Evolutionary conservation across 2,113 vertebrate species (phyloP).

Genomic region (Pitta sordida): DNA sequence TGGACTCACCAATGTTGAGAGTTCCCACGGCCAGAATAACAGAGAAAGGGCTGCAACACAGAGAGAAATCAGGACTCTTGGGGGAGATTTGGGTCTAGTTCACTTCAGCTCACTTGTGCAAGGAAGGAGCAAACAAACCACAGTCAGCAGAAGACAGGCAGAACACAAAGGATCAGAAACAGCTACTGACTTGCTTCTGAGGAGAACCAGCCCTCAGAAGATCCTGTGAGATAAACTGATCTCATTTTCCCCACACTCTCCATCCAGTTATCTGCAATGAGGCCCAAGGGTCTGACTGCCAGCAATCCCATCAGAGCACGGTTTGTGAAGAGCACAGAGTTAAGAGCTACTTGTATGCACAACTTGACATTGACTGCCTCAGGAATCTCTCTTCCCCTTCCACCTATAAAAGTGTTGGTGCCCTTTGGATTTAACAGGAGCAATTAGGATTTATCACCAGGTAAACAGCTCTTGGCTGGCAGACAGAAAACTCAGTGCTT

Average conservation of each 20-base stretch:
- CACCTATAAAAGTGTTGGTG: neutral
- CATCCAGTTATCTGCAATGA: neutral
- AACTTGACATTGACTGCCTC: no score
- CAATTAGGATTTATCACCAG: neutral
- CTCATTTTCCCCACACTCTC: neutral
- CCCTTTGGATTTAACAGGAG: neutral
- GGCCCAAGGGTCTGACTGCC: fast-evolving
- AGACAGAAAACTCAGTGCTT: neutral
- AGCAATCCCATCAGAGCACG: no score
- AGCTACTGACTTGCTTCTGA: neutral
- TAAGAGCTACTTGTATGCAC: no score
- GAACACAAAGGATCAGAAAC: neutral
- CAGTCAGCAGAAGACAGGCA: neutral
- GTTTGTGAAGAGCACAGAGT: no score
- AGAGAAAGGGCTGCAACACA: constrained; percentile 82
- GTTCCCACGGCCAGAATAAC: constrained; percentile 70
- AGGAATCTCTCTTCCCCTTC: no score
- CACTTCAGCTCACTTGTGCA: neutral
- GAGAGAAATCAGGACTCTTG: neutral
- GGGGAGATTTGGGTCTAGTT: neutral
- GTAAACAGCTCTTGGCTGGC: neutral
- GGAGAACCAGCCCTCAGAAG: neutral
- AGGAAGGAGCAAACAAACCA: neutral
- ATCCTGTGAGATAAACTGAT: neutral
- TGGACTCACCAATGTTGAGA: constrained; percentile 70